These are phyloP conservation scores for Galeopterus variegatus DNA, from an alignment of 2,113 vertebrate species.

Conservation along the genomic window DNA sequence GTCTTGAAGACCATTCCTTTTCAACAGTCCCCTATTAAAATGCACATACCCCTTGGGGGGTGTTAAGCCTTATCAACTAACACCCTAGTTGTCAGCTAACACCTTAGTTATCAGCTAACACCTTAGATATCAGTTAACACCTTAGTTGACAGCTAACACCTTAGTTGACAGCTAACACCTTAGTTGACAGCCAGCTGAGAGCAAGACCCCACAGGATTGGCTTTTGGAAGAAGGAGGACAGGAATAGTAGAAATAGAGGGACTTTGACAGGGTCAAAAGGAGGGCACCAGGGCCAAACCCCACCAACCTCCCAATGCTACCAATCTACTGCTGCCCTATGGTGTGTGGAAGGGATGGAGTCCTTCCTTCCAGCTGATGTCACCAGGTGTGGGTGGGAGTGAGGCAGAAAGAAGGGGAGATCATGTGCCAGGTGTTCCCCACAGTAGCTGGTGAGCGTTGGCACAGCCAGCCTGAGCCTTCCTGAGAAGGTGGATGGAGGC, in stretches of 20 bases:
- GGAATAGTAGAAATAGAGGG: slow-evolving; percentile 71
- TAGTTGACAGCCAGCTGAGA: slow-evolving; percentile 84
- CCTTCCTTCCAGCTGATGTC: slow-evolving; percentile 36
- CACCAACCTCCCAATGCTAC: slow-evolving; percentile 22
- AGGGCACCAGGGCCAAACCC: background rate
- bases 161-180: slow-evolving; percentile 83
- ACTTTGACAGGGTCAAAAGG: slow-evolving; percentile 25
- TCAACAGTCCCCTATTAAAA: slow-evolving; percentile 82
- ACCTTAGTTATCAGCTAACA: slow-evolving; percentile 85
- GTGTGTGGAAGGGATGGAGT: background rate
- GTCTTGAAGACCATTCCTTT: slow-evolving; percentile 72
- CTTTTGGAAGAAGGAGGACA: slow-evolving; percentile 75
- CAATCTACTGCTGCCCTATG: background rate
- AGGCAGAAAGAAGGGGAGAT: slow-evolving; percentile 61
- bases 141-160: slow-evolving; percentile 83
- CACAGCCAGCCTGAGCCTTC: slow-evolving; percentile 32
- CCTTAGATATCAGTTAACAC: slow-evolving; percentile 84
- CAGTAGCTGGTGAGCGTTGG: slow-evolving; percentile 64
- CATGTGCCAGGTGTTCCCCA: slow-evolving; percentile 13
- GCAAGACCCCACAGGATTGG: slow-evolving; percentile 74
- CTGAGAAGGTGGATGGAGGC: slow-evolving; percentile 28
- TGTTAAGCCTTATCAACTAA: slow-evolving; percentile 85
- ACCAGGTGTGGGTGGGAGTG: slow-evolving; percentile 30
- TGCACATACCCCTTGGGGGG: slow-evolving; percentile 80
- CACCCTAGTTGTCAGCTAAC: slow-evolving; percentile 84